Evolutionary conservation across 37 sponge, comb jelly and placozoan genomes (phyloP), one percentile per base, ranked within the genome.

Genomic region (Hexactinellida sp.): DNA sequence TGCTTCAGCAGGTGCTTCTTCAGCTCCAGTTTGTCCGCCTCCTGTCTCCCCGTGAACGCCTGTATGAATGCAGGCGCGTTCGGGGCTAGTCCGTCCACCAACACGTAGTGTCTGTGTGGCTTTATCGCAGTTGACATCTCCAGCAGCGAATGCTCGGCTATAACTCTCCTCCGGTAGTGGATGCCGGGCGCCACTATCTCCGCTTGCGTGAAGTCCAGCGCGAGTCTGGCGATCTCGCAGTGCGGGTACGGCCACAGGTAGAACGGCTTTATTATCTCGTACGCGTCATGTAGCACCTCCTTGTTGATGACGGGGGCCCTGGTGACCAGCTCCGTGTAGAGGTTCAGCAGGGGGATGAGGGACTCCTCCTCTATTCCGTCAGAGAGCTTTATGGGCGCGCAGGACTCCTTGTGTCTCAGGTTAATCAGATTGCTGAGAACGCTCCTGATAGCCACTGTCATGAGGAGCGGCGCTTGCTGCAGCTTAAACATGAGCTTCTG

Each of bases 191-290:
- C 54, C 84, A 36, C 23, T 19, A 36, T 90, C 85, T 95, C 96
- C 37, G 37, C 39, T 39, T 87, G 86, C 37, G 93, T 38, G 39
- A 91, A 88, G 84, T 93, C 90, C 84, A 95, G 84, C 0, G 90
- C 86, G 0, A 86, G 39, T 54, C 85, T 82, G 10, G 90, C 87
- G 30, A 36, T 86, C 82, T 91, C 91, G 30, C 92, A 90, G 85
- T 92, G 88, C 37, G 96, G 82, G 19, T 85, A 38, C 0, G 96
- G 96, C 93, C 93, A 95, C 71, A 90, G 85, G 89, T 95, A 95
- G 89, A 93, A 91, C 36, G 93, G 92, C 89, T 86, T 90, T 36
- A 95, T 55, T 9, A 88, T 39, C 54, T 84, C 89, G 38, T 95
- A 95, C 1, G 89, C 89, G 38, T 88, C 85, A 63, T 63, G 76